phyloP scores from a whole-genome alignment of 1,140 invertebrate species.

The Caerostris darwini region DNA sequence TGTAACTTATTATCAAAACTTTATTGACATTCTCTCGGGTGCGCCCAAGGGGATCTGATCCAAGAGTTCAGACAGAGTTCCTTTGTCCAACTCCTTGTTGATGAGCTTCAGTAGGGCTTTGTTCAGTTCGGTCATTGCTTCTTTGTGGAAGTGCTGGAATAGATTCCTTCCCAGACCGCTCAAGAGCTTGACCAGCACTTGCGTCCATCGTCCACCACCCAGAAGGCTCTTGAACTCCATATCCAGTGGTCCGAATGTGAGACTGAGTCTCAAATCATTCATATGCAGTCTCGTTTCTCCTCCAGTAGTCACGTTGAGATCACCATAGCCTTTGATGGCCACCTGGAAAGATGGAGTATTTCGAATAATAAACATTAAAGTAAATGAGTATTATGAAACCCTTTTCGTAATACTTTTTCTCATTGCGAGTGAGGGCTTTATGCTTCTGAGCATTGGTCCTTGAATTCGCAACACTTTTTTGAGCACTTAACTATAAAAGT shows the following conservation, averaged over 20 bases:
- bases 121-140: slow-evolving; percentile 66
- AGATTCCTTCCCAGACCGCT: slow-evolving; percentile 46
- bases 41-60: slow-evolving; percentile 47
- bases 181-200: slow-evolving; percentile 37
- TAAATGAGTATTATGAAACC: too few species aligned
- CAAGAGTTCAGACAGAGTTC: slow-evolving; percentile 58
- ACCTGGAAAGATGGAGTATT: too few species aligned
- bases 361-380: too few species aligned
- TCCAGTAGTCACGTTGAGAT: slow-evolving; percentile 40
- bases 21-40: neutral
- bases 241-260: slow-evolving; percentile 45
- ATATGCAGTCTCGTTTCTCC: slow-evolving; percentile 51
- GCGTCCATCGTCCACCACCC: slow-evolving; percentile 45
- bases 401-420: too few species aligned
- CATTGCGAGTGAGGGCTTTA: too few species aligned
- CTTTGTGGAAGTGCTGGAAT: slow-evolving; percentile 55
- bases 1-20: neutral
- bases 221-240: slow-evolving; percentile 64
- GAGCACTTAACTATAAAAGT: too few species aligned
- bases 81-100: slow-evolving; percentile 68
- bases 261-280: slow-evolving; percentile 29
- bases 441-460: too few species aligned
- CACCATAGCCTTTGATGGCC: neutral
- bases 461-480: too few species aligned
- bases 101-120: slow-evolving; percentile 57